These are phyloP conservation scores for Apodemus agrarius DNA, from an alignment of 2,797 vertebrate genomes.

Conservation along the genomic window DNA sequence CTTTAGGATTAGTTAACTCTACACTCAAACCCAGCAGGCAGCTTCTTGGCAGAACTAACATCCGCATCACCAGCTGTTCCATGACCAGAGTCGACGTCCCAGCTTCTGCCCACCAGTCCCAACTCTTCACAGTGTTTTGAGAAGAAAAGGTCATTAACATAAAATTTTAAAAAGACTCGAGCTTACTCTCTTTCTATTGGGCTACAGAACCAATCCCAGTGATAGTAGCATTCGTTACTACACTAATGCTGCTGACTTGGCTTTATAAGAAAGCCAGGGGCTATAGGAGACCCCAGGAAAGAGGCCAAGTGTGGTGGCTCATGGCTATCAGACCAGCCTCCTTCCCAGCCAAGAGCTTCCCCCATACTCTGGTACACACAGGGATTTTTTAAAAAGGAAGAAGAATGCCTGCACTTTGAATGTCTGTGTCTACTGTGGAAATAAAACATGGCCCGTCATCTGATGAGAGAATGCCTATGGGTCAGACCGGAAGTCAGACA, in stretches of 20 bases:
- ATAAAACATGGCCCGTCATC: not conserved
- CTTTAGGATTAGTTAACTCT: constrained; percentile 66
- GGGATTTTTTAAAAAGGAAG: not conserved
- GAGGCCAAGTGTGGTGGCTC: not conserved
- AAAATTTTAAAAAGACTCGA: not conserved
- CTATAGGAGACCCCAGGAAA: not conserved
- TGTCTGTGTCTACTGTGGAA: not conserved
- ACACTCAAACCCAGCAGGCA: constrained; percentile 50
- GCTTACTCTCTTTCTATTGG: constrained; percentile 39
- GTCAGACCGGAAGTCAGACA: constrained; percentile 31
- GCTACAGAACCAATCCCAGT: not conserved
- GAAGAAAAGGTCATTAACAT: not conserved
- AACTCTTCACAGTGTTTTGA: not conserved
- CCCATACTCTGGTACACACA: not conserved
- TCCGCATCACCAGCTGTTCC: not conserved
- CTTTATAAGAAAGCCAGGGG: not conserved
- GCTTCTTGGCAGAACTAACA: constrained; percentile 48
- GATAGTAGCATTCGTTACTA: not conserved
- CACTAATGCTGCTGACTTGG: constrained; percentile 34
- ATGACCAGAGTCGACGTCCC: not conserved
- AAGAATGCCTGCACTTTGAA: not conserved
- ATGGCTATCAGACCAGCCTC: not conserved
- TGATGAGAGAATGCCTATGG: not conserved
- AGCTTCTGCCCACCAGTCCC: not conserved
- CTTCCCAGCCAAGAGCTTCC: not conserved